Percentiles rank a stretch among this genome's conserved stretches.
These are phyloP conservation scores for Lacanobia oleracea DNA, from an alignment of 2,888 invertebrate genomes.

Conservation along the genomic window DNA sequence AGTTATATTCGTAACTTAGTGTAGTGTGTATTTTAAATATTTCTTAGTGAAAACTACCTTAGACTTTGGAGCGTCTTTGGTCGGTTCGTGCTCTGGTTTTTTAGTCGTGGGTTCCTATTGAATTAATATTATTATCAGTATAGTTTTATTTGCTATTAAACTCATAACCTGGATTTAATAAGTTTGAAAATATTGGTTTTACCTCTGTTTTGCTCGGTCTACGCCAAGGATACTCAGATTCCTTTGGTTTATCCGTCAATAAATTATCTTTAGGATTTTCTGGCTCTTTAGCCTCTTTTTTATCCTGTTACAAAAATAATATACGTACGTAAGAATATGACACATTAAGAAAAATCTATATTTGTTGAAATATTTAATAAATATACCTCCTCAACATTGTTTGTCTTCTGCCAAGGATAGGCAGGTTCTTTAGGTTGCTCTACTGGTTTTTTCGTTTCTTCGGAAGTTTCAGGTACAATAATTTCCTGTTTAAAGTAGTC, in stretches of 20 bases:
- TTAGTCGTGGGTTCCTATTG: slow-evolving; percentile 45
- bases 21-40: slow-evolving; percentile 3
- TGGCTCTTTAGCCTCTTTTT: slow-evolving; percentile 44
- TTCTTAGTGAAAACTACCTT: slow-evolving; percentile 44
- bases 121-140: slow-evolving; percentile 23
- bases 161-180: not conserved
- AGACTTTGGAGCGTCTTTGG: slow-evolving; percentile 40
- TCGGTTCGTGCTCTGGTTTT: slow-evolving; percentile 40
- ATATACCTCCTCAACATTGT: slow-evolving; percentile 61
- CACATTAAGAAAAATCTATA: not conserved
- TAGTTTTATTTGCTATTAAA: not conserved
- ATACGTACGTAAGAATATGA: not conserved
- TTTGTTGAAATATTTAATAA: slow-evolving; percentile 2
- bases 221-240: slow-evolving; percentile 65
- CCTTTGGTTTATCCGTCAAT: slow-evolving; percentile 48
- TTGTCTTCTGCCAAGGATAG: slow-evolving; percentile 55
- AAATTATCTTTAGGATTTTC: slow-evolving; percentile 56
- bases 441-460: slow-evolving; percentile 38
- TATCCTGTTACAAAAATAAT: slow-evolving; percentile 56
- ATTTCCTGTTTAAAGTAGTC: slow-evolving; percentile 46
- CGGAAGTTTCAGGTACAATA: slow-evolving; percentile 27
- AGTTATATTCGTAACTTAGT: slow-evolving; percentile 13
- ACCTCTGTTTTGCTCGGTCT: slow-evolving; percentile 71
- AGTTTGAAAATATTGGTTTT: slow-evolving; percentile 21
- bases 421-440: slow-evolving; percentile 53